A percentile compares a stretch with the other conserved stretches of the same genome.
phyloP scores from a whole-genome alignment of 2,113 vertebrate species.

The Ammodytes marinus region DNA sequence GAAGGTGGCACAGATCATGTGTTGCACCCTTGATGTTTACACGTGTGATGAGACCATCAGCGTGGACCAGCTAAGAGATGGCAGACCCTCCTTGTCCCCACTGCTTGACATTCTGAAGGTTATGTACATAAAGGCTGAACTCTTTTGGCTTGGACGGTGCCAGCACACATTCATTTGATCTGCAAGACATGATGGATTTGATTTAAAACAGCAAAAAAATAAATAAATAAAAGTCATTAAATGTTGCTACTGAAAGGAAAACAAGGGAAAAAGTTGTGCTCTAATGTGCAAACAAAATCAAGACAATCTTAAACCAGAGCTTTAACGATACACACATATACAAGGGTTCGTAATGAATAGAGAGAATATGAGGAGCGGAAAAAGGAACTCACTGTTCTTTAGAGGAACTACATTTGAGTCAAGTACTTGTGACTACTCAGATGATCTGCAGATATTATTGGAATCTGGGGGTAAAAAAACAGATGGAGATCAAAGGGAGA shows the following conservation, averaged over 20 bases:
- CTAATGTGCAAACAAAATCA: neutral
- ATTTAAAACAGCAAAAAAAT: neutral
- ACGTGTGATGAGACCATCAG: constrained; percentile 67
- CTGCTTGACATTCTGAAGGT: constrained; percentile 84
- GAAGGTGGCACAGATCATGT: constrained; percentile 87
- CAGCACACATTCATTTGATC: constrained; percentile 92
- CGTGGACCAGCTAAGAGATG: constrained; percentile 84
- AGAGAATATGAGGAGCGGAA: constrained; percentile 32
- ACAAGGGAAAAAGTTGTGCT: neutral
- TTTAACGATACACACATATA: constrained; percentile 28
- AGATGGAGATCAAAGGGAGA: constrained; percentile 72
- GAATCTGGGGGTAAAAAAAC: constrained; percentile 91
- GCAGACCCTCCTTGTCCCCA: constrained; percentile 79
- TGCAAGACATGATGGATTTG: constrained; percentile 73
- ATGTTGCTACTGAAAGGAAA: neutral
- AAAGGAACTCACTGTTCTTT: constrained; percentile 94
- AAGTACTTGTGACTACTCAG: constrained; percentile 99
- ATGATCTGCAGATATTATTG: constrained; percentile 99
- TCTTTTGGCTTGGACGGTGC: constrained; percentile 88
- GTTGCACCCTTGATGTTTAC: constrained; percentile 76
- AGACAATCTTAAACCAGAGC: constrained; percentile 15
- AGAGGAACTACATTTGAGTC: constrained; percentile 98
- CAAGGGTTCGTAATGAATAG: constrained; percentile 17
- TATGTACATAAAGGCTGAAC: constrained; percentile 95
- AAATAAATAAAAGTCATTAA: neutral